Evolutionary conservation across 1,140 invertebrate species (phyloP).

Genomic region (Chionoecetes opilio): DNA sequence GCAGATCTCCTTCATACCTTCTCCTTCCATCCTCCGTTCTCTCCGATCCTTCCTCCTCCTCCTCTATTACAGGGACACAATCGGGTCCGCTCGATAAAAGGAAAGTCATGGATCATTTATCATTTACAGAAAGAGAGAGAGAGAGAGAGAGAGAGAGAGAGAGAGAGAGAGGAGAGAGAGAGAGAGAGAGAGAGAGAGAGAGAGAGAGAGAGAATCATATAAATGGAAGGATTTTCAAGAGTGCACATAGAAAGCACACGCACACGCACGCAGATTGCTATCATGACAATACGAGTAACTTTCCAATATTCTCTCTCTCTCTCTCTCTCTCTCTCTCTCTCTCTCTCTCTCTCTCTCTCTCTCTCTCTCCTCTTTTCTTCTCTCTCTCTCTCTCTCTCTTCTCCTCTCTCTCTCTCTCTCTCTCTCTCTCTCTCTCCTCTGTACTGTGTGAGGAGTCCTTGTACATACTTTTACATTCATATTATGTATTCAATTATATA

Average conservation of each 20-base stretch:
- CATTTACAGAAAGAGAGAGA: no score
- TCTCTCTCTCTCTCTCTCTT: background rate
- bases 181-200: no score
- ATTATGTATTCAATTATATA: background rate
- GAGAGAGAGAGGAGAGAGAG: no score
- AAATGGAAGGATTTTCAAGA: no score
- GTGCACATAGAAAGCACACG: no score
- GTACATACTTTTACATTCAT: background rate
- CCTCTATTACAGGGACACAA: background rate
- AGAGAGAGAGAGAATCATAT: no score
- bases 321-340: constrained; percentile 13
- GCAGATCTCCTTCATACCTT: background rate
- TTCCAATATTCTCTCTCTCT: background rate
- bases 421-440: background rate
- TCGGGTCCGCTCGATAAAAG: background rate
- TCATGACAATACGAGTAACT: background rate
- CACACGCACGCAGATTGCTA: no score
- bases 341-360: background rate
- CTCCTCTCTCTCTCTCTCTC: background rate
- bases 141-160: no score
- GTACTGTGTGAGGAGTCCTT: background rate
- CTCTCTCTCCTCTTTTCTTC: no score
- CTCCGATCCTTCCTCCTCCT: background rate
- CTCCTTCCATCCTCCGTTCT: background rate
- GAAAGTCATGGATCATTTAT: background rate